These are phyloP conservation scores for Strongylocentrotus purpuratus DNA, from an alignment of 35 echinoderm and acorn worm species.

Conservation along the genomic window DNA sequence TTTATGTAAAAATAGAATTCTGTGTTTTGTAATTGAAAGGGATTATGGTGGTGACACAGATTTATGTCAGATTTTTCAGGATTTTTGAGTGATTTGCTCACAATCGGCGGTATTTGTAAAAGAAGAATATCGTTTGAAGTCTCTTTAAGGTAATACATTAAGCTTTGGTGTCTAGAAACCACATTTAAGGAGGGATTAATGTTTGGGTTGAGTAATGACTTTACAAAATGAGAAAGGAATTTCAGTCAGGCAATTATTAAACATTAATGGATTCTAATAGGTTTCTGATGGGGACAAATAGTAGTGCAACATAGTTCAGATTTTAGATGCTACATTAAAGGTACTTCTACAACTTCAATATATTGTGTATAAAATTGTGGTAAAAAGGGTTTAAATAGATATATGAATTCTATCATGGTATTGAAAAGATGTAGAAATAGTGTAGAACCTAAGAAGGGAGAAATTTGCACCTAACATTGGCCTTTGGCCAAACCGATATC, in stretches of 20 bases:
- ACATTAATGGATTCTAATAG: not conserved
- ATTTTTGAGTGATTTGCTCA: not conserved
- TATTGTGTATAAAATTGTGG: no score
- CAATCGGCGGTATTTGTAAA: not conserved
- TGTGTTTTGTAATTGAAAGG: not conserved
- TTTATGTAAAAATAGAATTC: not conserved
- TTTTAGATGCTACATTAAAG: not conserved
- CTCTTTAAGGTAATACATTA: not conserved
- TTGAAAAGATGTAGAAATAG: no score
- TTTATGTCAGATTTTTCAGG: constrained; percentile 1
- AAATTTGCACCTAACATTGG: no score
- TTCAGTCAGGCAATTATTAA: not conserved
- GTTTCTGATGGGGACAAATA: not conserved
- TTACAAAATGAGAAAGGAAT: not conserved
- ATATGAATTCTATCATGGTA: no score
- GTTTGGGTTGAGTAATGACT: not conserved
- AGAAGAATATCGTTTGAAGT: not conserved
- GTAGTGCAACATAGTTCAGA: not conserved
- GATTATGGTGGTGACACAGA: not conserved
- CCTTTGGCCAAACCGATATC: no score
- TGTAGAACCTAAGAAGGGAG: no score
- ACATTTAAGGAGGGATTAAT: not conserved
- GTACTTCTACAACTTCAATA: no score
- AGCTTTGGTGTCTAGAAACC: not conserved
- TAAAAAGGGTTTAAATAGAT: no score